Percentiles rank a stretch among this genome's conserved stretches.
phyloP scores from a whole-genome alignment of 2,888 invertebrate genomes.

The Orthosia incerta region DNA sequence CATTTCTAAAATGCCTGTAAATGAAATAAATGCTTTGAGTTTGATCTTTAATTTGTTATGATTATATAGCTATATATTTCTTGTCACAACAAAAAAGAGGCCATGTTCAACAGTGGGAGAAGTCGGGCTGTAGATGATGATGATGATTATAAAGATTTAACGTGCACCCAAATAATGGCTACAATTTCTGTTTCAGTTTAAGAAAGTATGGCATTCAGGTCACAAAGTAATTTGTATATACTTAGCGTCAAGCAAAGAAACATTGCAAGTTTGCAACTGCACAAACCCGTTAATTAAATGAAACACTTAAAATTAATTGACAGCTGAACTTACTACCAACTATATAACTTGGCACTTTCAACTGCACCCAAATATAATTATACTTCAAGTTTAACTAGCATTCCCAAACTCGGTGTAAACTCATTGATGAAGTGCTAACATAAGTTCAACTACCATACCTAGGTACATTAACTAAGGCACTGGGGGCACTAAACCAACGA shows the following conservation, averaged over 20 bases:
- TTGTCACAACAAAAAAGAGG: no score
- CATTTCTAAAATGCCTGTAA: no score
- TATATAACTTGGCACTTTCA: constrained; percentile 30
- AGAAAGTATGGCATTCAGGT: no score
- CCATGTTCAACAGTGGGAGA: no score
- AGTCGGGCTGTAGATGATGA: no score
- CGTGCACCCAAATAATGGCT: no score
- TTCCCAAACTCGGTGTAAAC: constrained; percentile 29
- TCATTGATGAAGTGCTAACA: constrained; percentile 51
- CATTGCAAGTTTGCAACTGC: not conserved
- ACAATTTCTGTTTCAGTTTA: no score
- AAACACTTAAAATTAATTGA: constrained; percentile 15
- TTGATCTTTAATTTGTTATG: not conserved
- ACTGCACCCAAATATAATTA: constrained; percentile 38
- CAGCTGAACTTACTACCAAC: not conserved
- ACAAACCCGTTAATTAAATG: constrained; percentile 3
- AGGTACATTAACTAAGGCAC: constrained; percentile 13
- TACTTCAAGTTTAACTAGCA: constrained; percentile 15
- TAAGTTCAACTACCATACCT: constrained; percentile 12
- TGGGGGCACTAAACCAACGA: constrained; percentile 16
- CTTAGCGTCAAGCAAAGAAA: no score
- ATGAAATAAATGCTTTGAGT: no score
- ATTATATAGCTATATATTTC: no score
- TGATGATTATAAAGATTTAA: no score
- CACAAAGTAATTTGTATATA: no score